Base-by-base conservation (phyloP, 2,113 vertebrate species). In the Scopus umbretta region DNA sequence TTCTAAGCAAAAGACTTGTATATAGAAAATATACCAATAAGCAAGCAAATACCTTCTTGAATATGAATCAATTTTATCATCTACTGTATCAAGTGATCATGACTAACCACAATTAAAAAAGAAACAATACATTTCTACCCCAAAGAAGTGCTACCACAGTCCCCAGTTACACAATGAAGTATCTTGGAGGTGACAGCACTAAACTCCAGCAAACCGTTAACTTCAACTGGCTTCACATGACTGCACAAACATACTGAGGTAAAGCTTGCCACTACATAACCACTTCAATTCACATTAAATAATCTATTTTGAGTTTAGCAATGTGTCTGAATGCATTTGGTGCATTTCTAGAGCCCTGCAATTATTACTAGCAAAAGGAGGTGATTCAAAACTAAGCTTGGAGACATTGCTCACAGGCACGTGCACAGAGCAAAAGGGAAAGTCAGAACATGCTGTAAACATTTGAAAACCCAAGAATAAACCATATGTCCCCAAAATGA, bases 341-440 rank as follows among this genome's bases (percentile, higher is more conserved):
- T 9, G 34, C 15, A 32, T 29, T 65, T 32, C 68, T 30, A 80
- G 29, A 25, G 11, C 34, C 36, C 40, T 79, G 34, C 27, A 63
- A 29, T 14, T 43, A 40, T 16, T n/a, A 34, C 38, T 20, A 47
- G 8, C 30, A 53, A 45, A 45, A 75, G 70, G 0, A 43, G n/a
- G 14, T 52, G 43, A 50, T 47, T 71, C 49, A 67, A 68, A 94
- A 65, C 27, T 19, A 65, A 78, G n/a, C 21, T 17, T 45, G 34
- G 23, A 86, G 5, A 65, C 7, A 23, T 8, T 0, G 4, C 32
- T 58, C 32, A 45, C 1, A 5, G 26, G 29, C n/a, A 49, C 0
- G 0, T 3, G 9, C 10, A 47, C 0, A 32, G 11, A 3, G 0
- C 27, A 59, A 40, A 42, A 42, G 8, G 8, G 10, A 36, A 73